Base-by-base conservation (phyloP, 1,140 invertebrate genomes). In the Drosophila pectinifera region DNA sequence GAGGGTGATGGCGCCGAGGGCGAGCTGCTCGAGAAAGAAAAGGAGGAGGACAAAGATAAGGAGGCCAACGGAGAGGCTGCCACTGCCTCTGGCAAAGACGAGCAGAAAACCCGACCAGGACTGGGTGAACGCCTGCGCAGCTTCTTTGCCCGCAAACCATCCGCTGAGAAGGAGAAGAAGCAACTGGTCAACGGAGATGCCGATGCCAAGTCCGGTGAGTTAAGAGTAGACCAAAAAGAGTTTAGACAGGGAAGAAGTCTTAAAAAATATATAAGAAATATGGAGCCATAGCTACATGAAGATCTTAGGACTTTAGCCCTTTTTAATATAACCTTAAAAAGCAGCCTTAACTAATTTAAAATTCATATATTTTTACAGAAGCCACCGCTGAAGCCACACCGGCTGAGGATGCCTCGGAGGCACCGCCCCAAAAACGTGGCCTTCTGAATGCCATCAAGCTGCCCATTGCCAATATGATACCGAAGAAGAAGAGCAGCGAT, bases 381-480 rank as follows among this genome's bases (percentile, higher is more conserved):
- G 90, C 90, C 24, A 91, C 90, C 3, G 90, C 94, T 90, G 93
- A 94, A 13, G 93, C 94, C 11, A 92, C 93, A 1, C 74, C 90
- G 4, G 92, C 92, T 53, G 84, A 93, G 10, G 62, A 88, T 14
- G 46, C 61, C 5, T 48, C 59, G 1, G 83, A 88, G 10, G 91
- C 63, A 59, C 73, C 58, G 63, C 78, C 79, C 18, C 49, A 51
- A 28, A 89, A 89, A 22, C 93, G 93, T 7, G 93, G 93, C 18
- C 88, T 95, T 7, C 85, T 95, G 24, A 93, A 95, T 70, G 94
- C 94, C 46, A 95, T 95, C 61, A 93, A 94, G 56, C 86, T 95
- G 68, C 95, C 95, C 10, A 92, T 95, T 48, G 94, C 94, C 14
- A 94, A 94, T 20, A 94, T 95, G 57, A 94, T 95, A 74, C 94